Percentiles rank a stretch among this genome's conserved stretches.
Conservation (phyloP, 2,888 invertebrate species). For the Mayetiola destructor region DNA sequence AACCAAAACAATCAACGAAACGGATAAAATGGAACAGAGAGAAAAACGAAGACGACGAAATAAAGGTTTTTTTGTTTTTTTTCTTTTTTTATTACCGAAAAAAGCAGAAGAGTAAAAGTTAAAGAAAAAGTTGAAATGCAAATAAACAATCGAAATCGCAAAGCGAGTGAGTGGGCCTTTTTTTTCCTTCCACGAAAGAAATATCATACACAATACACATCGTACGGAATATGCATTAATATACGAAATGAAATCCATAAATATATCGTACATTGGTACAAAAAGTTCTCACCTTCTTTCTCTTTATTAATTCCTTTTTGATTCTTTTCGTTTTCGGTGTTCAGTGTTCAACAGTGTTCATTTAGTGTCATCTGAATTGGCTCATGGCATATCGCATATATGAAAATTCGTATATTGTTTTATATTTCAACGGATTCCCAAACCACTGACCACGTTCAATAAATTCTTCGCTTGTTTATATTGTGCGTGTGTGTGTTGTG, state of each 20-base stretch:
- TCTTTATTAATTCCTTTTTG: background rate
- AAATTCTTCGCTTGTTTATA: background rate
- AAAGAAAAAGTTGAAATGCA: background rate
- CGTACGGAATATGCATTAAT: too few species aligned
- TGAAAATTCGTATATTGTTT: too few species aligned
- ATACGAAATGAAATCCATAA: too few species aligned
- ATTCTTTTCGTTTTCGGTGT: background rate
- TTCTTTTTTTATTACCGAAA: too few species aligned
- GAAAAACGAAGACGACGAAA: too few species aligned
- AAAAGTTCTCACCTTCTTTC: conserved; percentile 11
- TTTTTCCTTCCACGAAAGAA: too few species aligned
- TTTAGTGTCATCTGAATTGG: background rate
- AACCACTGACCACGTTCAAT: conserved; percentile 11
- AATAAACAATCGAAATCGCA: conserved; percentile 12
- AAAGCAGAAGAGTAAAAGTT: conserved; percentile 10
- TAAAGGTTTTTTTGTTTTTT: too few species aligned
- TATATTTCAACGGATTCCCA: conserved; percentile 6
- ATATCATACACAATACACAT: too few species aligned
- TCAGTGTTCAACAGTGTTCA: background rate
- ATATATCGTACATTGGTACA: background rate
- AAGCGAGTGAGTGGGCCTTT: conserved; percentile 6
- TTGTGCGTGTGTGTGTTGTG: too few species aligned
- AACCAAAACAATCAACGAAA: too few species aligned
- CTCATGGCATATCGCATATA: too few species aligned
- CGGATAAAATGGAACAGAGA: too few species aligned